These are phyloP conservation scores for Molanna angustata DNA, from an alignment of 2,888 invertebrate species.

Conservation along the genomic window DNA sequence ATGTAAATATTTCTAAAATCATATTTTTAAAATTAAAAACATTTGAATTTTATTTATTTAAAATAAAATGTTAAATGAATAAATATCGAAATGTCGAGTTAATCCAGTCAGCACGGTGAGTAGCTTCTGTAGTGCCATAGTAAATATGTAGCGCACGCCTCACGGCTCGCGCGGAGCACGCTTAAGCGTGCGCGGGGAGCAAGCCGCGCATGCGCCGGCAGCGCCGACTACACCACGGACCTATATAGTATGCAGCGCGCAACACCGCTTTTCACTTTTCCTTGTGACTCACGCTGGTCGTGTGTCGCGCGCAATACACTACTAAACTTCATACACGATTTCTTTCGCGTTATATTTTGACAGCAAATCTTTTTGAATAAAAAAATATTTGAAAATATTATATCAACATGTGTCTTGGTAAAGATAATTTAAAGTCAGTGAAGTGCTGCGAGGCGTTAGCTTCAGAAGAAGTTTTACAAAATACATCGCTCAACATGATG, in stretches of 20 bases:
- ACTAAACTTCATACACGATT: not conserved
- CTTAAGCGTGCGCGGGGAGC: conserved; percentile 43
- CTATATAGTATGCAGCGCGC: conserved; percentile 23
- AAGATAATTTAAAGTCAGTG: conserved; percentile 1
- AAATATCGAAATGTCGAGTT: no score
- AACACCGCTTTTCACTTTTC: conserved; percentile 17
- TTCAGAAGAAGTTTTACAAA: not conserved
- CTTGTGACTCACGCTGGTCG: conserved; percentile 10
- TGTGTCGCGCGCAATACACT: not conserved
- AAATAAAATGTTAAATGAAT: no score
- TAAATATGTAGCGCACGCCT: no score
- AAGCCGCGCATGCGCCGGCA: conserved; percentile 36
- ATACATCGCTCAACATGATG: not conserved
- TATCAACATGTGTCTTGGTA: conserved; percentile 14
- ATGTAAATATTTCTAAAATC: no score
- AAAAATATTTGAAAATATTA: not conserved
- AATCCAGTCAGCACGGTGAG: no score
- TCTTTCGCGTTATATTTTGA: not conserved
- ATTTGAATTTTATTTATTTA: no score
- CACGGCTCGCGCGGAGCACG: conserved; percentile 41
- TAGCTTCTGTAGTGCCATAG: no score
- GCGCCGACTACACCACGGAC: conserved; percentile 9
- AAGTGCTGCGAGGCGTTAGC: not conserved
- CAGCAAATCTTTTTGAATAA: not conserved
- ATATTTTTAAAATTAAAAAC: no score